Evolutionary conservation across 1,140 invertebrate species (phyloP), one percentile per base, ranked within the genome.

Genomic region (Oryzaephilus surinamensis): DNA sequence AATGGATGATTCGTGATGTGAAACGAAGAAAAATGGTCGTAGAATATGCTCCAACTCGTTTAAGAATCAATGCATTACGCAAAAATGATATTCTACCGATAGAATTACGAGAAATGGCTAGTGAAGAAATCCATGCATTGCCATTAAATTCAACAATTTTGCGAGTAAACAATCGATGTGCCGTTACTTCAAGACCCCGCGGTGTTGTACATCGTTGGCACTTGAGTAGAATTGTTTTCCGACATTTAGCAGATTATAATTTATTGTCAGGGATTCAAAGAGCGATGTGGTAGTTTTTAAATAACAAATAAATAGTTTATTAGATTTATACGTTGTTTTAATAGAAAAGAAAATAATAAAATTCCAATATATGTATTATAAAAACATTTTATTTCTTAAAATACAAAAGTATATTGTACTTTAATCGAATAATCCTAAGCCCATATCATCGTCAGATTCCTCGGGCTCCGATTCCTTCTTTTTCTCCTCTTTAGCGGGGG

Each of bases 371-470:
- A n/a, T 3, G 4, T 24, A 24, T 4, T 24, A 24, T 24, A 7
- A 35, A 44, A n/a, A 41, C 36, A 27, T 32, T 49, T 49, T 48
- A 54, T 58, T 54, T 20, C 55, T 57, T 60, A 59, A 55, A 45
- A 50, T 30, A 47, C 32, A 43, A 32, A 6, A 12, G 4, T 32
- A 60, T 57, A 47, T 49, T 58, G 54, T 37, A 36, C 38, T 65
- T 76, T 82, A 83, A 60, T 82, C 79, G 59, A 84, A 84, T 51
- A 84, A 73, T 74, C 77, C 86, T 65, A 97, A 94, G 61, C 90
- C 91, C 89, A 96, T 94, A 62, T 95, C 92, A 57, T 93, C 90
- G 60, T 95, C 91, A 32, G 79, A 82, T 65, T 88, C 86, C 71
- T 85, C 84, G 53, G 82, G 79, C 62, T 84, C 80, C 54, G 77